Percentiles rank a stretch among this genome's conserved stretches.
Conservation (phyloP, 2,113 vertebrate genomes). For the Spilogale gracilis region DNA sequence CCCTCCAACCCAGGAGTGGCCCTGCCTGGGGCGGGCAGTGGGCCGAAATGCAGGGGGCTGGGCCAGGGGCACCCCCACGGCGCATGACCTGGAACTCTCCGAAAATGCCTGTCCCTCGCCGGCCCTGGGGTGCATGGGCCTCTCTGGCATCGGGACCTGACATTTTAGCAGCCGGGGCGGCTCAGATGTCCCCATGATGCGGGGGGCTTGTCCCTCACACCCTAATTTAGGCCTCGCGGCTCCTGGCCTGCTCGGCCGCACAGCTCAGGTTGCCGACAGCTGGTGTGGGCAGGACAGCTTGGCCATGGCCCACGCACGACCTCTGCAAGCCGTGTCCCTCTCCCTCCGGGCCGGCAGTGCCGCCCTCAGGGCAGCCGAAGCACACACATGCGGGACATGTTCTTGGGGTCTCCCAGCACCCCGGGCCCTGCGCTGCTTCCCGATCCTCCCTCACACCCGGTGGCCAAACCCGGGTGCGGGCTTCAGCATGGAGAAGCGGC, state of each 20-base stretch:
- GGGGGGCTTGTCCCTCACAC: background rate
- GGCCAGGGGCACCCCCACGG: background rate
- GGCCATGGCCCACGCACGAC: background rate
- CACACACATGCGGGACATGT: too few species aligned
- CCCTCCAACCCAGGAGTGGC: background rate
- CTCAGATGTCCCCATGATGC: background rate
- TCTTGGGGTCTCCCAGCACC: too few species aligned
- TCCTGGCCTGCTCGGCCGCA: accelerated
- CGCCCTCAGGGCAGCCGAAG: background rate
- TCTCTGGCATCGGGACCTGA: background rate
- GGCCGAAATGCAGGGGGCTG: background rate
- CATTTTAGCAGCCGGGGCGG: background rate
- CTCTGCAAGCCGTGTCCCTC: background rate
- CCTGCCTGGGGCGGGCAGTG: background rate
- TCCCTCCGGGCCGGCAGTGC: background rate
- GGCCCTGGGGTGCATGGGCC: background rate
- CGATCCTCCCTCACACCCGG: accelerated
- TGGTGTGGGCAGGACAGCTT: background rate
- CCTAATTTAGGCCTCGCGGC: background rate
- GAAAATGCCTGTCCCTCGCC: background rate
- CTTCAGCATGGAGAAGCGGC: accelerated
- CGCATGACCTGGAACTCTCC: background rate
- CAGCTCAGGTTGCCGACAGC: slow-evolving; percentile 49
- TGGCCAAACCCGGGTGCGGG: background rate
- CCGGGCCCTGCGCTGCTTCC: background rate